Evolutionary conservation across 2,888 invertebrate species (phyloP), one percentile per base, ranked within the genome.

Genomic region (Heteromyza rotundicornis): DNA sequence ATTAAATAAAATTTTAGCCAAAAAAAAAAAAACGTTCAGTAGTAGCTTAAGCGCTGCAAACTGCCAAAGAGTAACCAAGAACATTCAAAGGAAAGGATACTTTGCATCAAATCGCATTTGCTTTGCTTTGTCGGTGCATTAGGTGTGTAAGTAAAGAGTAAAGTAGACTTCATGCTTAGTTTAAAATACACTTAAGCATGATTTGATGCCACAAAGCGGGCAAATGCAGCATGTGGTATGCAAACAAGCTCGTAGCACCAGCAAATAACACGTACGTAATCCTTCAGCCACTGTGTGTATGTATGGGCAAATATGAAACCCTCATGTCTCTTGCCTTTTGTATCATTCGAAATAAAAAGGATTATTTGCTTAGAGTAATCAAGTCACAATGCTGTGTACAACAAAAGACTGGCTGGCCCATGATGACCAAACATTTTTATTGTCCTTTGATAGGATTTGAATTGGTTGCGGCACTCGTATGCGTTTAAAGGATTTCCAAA

Each of bases 381-480:
- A 14, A 12, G 14, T 51, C 20, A 23, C 20, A 51, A 32, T n/a
- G 32, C 32, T 17, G 2, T 17, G 47, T 14, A 14, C 20, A n/a
- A 40, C 7, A 7, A 40, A 7, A n/a, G 12, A n/a, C 16, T 64
- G 65, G 64, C 27, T 52, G 19, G 27, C 57, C 63, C 63, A 58
- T 23, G 58, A 72, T 76, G 78, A 76, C 70, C 71, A 73, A 75
- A 73, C 74, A 75, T 16, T 67, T 74, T 65, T 58, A 68, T 68
- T 69, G 67, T 65, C 62, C 57, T 58, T 61, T 54, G 60, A 32
- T 35, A 17, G 35, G 24, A 61, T 60, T 60, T 44, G 16, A 57
- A 59, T 63, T 51, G 50, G 50, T 24, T 61, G 57, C 47, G 17
- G 58, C n/a, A n/a, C n/a, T n/a, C n/a, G n/a, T n/a, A 61, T 36